Evolutionary conservation across 2,888 invertebrate genomes (phyloP).

Genomic region (Lasioglossum malachurum): DNA sequence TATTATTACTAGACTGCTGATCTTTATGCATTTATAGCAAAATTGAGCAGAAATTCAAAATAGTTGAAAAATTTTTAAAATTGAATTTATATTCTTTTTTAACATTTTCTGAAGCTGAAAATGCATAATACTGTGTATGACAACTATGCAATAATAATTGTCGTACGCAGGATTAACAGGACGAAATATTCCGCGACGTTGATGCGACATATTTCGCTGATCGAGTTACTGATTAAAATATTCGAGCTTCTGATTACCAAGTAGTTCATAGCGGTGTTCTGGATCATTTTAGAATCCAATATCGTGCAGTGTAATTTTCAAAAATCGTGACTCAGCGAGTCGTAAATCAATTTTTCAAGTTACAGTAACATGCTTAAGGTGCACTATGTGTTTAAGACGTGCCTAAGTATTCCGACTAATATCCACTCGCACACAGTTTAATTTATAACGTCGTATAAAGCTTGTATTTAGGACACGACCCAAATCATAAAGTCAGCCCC

Average conservation of each 20-base stretch:
- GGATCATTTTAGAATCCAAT: not conserved
- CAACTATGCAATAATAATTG: not conserved
- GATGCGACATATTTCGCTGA: not conserved
- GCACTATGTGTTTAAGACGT: not conserved
- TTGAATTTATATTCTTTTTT: no score
- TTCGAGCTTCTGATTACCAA: not conserved
- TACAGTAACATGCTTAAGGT: not conserved
- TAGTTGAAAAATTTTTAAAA: no score
- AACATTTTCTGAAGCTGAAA: no score
- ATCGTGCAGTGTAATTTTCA: no score
- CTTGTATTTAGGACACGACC: constrained; percentile 28
- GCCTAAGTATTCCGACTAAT: not conserved
- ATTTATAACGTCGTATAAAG: constrained; percentile 44
- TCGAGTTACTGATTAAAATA: not conserved
- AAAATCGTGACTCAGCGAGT: no score
- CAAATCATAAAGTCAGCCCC: constrained; percentile 27
- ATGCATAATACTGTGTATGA: not conserved
- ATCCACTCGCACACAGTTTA: constrained; percentile 14
- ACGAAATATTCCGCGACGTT: not conserved
- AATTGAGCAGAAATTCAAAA: no score
- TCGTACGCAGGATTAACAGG: no score
- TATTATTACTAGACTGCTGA: no score
- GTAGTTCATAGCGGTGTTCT: not conserved
- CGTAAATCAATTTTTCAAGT: not conserved
- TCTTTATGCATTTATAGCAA: no score